Base-by-base conservation (phyloP, 2,888 invertebrate genomes). In the Enchytraeus crypticus region DNA sequence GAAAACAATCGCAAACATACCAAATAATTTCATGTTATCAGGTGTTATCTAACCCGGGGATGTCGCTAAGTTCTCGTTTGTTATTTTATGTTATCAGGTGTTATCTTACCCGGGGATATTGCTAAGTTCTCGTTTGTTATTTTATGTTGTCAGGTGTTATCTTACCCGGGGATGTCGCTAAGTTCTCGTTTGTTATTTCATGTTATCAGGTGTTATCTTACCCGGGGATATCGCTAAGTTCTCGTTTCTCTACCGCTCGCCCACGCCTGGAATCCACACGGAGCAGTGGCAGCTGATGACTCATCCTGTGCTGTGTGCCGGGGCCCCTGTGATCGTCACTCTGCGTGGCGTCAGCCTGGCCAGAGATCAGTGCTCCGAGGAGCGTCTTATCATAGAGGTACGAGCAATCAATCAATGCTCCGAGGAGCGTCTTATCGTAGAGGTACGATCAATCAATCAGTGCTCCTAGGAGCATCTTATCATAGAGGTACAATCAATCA, bases 211-310 rank as follows among this genome's bases (percentile, higher is more conserved):
- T 60, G 76, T 78, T 11, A 73, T 79, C 26, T 66, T 79, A 51
- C 79, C 79, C 5, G 77, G 78, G 23, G 77, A 78, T 62, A 74
- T 71, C 0, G 71, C 75, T 66, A 72, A 72, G 62, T 74, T 79
- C 61, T 78, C 77, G 5, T 77, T 79, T 68, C 74, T 78, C 46
- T 79, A 79, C 67, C 79, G 79, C 64, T 79, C 79, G 3, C 74
- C 72, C 5, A 74, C 74, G 61, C 72, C 76, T 45, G 79, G 79
- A 1, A 74, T 79, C 8, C 79, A 76, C 69, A 69, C 72, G 3
- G 79, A 79, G 60, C 76, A 75, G 67, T 79, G 79, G 79, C 69
- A 73, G 68, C 72, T 79, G 63, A 72, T 76, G 67, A 79, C 78
- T 0, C 66, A 72, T 11, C 79, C 79, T 4, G 71, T 72, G 1